Evolutionary conservation across 2,888 invertebrate species (phyloP), one percentile per base, ranked within the genome.

Genomic region (Drosophila koepferae): DNA sequence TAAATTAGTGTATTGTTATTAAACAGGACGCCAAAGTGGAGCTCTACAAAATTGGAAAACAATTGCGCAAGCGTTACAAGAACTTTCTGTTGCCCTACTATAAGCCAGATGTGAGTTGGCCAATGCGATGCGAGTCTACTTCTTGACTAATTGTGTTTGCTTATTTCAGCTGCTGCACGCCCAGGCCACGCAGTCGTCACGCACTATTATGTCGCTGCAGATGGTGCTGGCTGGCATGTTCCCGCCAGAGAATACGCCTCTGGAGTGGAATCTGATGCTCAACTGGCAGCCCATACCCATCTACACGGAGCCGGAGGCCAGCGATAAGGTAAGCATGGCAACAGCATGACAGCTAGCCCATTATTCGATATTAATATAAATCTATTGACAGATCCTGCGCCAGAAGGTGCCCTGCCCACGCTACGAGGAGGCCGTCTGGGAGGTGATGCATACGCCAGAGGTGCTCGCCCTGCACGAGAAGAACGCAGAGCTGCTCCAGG

Each of bases 261-360:
- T 95, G 92, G 93, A 94, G 80, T 95, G 95, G 95, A 95, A 95
- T 84, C 70, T 92, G 48, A 90, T 93, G 60, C 86, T 96, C n/a
- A 92, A 94, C 66, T 97, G 97, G 97, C 96, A 96, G 85, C 97
- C 97, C 1, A 95, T 97, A 63, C 96, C 96, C 2, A 94, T 96
- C 2, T 95, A 95, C 86, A 95, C 95, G 2, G 94, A 95, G 81
- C 95, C 95, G 0, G 92, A 95, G 7, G 91, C 94, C 1, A 92
- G 94, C 63, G 96, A 97, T 90, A 94, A 86, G 44, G 92, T 92
- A 77, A 71, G 74, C 28, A 9, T 10, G 36, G 9, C 7, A 14
- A 5, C 3, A 14, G 16, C 3, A 41, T 8, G 38, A 14, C 38
- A 38, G 6, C 2, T 6, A 34, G 34, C 14, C 9, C 14, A 18